phyloP scores from a whole-genome alignment of 1,140 invertebrate genomes.

The Hormaphis cornu region DNA sequence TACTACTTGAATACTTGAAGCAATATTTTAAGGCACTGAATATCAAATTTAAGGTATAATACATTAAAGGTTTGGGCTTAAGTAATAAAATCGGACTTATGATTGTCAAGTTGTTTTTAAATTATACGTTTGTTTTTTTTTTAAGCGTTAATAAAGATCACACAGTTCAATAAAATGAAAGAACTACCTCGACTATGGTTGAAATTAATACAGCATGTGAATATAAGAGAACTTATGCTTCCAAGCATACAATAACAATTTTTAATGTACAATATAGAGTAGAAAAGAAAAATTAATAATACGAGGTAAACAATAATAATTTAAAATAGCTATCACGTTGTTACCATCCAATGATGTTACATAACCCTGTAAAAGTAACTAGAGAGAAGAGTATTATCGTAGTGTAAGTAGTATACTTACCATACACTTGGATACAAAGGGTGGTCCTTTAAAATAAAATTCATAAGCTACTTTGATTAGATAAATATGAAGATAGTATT shows the following conservation, averaged over 20 bases:
- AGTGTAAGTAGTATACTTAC: neutral
- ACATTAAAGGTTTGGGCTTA: neutral
- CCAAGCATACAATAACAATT: neutral
- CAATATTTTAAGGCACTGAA: constrained; percentile 23
- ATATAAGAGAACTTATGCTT: neutral
- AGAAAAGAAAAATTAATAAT: neutral
- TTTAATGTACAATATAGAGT: neutral
- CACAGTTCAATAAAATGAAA: too few species aligned
- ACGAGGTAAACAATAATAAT: neutral
- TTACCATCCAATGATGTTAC: neutral
- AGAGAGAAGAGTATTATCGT: neutral
- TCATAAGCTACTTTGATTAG: neutral
- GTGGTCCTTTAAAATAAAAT: neutral
- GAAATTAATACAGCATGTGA: neutral
- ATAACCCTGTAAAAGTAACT: constrained; percentile 21
- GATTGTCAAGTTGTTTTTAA: constrained; percentile 18
- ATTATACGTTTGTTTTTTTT: neutral
- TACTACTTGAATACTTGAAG: neutral
- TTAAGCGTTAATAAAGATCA: too few species aligned
- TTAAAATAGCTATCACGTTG: neutral
- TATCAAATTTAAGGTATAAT: neutral
- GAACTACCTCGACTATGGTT: too few species aligned
- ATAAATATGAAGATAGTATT: neutral
- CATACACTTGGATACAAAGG: neutral
- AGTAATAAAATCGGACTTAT: neutral